phyloP scores from a whole-genome alignment of 2,797 vertebrate species.

The Pithecia hirsuta region DNA sequence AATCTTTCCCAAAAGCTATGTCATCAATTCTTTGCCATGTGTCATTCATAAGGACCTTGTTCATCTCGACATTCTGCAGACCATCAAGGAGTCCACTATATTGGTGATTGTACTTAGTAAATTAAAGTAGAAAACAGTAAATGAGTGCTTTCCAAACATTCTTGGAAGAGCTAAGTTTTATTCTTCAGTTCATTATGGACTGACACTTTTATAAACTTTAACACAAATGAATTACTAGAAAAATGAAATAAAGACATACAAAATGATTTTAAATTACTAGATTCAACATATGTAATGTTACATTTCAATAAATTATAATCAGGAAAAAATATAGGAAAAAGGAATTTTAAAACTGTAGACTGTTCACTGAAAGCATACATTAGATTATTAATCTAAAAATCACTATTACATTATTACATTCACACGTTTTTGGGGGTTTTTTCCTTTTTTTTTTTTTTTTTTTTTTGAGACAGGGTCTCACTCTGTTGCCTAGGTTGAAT shows the following conservation, averaged over 20 bases:
- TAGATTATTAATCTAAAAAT: conserved; percentile 24
- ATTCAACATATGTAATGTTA: conserved; percentile 22
- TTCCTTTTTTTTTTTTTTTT: no score
- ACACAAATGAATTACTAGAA: conserved; percentile 10
- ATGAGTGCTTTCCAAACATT: not conserved
- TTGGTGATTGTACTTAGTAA: not conserved
- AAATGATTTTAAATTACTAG: not conserved
- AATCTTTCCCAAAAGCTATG: not conserved
- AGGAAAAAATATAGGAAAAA: not conserved
- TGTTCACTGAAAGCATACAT: not conserved
- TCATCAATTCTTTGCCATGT: not conserved
- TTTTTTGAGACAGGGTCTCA: not conserved
- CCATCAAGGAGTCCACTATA: not conserved
- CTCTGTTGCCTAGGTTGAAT: not conserved
- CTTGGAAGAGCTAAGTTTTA: not conserved
- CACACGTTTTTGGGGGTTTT: not conserved
- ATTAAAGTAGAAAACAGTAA: not conserved
- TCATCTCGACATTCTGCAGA: not conserved
- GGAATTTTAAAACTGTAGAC: not conserved
- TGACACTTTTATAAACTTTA: conserved; percentile 11
- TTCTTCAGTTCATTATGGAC: not conserved
- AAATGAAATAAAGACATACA: not conserved
- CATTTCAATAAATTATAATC: conserved; percentile 40
- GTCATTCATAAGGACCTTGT: not conserved
- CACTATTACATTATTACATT: not conserved